Evolutionary conservation across 2,888 invertebrate genomes (phyloP).

Genomic region (Epinotia demarniana): DNA sequence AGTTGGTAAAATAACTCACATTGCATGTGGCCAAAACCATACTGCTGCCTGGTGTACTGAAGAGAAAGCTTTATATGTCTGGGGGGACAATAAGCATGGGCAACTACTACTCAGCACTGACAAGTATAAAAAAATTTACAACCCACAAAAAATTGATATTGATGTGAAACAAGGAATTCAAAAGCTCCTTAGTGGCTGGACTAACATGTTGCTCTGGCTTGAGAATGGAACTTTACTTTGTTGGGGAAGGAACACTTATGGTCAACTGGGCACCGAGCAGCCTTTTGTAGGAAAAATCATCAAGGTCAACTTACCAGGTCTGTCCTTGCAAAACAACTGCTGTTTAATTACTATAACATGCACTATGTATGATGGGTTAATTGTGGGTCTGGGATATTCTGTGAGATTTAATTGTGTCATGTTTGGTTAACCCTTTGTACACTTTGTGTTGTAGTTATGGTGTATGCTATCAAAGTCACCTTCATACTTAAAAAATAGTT

Average conservation of each 20-base stretch:
- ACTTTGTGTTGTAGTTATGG: no score
- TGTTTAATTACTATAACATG: background rate
- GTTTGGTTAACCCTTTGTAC: no score
- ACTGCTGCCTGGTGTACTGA: constrained; percentile 84
- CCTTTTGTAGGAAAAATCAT: constrained; percentile 66
- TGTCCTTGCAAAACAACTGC: constrained; percentile 45
- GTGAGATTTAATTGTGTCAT: no score
- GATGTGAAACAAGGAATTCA: constrained; percentile 82
- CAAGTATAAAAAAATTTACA: constrained; percentile 79
- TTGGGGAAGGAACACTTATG: constrained; percentile 93
- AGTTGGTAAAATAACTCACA: constrained; percentile 83
- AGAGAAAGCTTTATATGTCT: constrained; percentile 87
- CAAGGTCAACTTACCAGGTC: constrained; percentile 72
- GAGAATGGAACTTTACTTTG: constrained; percentile 86
- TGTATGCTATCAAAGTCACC: no score
- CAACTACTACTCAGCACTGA: constrained; percentile 87
- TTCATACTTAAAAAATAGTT: no score
- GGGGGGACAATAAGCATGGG: constrained; percentile 94
- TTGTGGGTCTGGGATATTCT: no score
- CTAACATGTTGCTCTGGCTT: constrained; percentile 88
- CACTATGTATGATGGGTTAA: no score
- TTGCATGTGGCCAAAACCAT: constrained; percentile 93
- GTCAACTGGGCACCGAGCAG: constrained; percentile 87
- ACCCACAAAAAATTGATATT: constrained; percentile 83
- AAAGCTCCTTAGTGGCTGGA: constrained; percentile 90